Evolutionary conservation across 2,888 invertebrate species (phyloP).

Genomic region (Nemurella pictetii): DNA sequence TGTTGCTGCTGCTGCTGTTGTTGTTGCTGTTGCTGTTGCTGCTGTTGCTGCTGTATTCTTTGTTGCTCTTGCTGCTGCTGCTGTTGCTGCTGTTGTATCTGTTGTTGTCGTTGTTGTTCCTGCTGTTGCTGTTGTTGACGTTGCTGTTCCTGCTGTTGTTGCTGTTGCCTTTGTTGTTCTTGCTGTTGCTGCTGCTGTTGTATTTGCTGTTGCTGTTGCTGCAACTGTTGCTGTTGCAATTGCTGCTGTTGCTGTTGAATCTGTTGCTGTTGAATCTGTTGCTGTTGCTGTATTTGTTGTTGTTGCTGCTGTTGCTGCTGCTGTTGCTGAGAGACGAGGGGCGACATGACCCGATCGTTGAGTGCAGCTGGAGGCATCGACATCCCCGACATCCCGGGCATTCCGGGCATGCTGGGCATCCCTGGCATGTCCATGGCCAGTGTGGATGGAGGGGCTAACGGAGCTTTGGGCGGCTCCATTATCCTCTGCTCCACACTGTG

Average conservation of each 20-base stretch:
- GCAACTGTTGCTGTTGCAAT: slow-evolving; percentile 47
- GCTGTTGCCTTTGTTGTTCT: slow-evolving; percentile 44
- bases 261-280: slow-evolving; percentile 50
- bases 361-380: neutral
- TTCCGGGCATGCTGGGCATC: neutral
- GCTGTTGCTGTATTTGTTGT: slow-evolving; percentile 44
- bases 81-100: slow-evolving; percentile 45
- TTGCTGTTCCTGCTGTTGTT: slow-evolving; percentile 50
- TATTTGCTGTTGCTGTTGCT: slow-evolving; percentile 48
- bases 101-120: slow-evolving; percentile 48
- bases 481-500: slow-evolving; percentile 41
- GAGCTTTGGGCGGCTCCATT: slow-evolving; percentile 38
- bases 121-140: slow-evolving; percentile 48
- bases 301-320: slow-evolving; percentile 44
- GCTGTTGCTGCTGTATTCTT: slow-evolving; percentile 20
- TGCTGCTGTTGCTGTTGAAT: slow-evolving; percentile 51
- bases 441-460: neutral
- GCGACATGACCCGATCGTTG: neutral
- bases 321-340: slow-evolving; percentile 32
- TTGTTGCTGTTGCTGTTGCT: neutral
- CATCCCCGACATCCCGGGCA: neutral
- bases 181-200: slow-evolving; percentile 44
- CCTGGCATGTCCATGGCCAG: neutral
- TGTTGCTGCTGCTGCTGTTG: neutral
- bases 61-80: slow-evolving; percentile 47